Base-by-base conservation (phyloP, 1,140 invertebrate genomes). In the Ephestia elutella region DNA sequence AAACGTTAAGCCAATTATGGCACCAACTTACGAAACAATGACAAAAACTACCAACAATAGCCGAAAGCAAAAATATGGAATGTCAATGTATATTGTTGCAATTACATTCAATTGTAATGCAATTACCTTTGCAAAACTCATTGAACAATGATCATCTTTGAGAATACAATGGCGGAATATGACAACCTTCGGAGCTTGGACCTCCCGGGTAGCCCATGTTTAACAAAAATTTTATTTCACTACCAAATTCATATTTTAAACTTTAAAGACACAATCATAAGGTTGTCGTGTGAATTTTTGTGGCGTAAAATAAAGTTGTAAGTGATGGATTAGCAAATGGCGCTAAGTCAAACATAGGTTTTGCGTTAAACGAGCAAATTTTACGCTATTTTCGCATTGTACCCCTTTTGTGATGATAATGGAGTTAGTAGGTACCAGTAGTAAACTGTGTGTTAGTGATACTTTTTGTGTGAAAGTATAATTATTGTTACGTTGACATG, bases 121-220 rank as follows among this genome's bases (percentile, higher is more conserved):
- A 73, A 76, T 76, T 75, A 73, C 62, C 67, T 56, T 65, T 68
- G 56, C 54, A 48, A 72, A 66, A 64, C 66, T 74, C 71, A 72
- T 25, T 74, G 71, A 77, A 70, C 71, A 70, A 62, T 65, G 66
- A 71, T 65, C 35, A 44, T 19, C 18, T 63, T 65, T 64, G 50
- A 18, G 30, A 10, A 48, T 44, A 44, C 68, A 63, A 72, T 69
- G 68, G 20, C 15, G 17, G 68, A 63, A 74, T 74, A 74, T 77
- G 70, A 74, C 71, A 77, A 69, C 56, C 25, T 70, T 63, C 69
- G 74, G 74, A 53, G 63, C 21, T 57, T 48, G 53, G 71, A 77
- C 74, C 74, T 59, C 71, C 73, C 57, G 30, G 50, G 3, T 25
- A 17, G 21, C 38, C 20, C 18, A 55, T 17, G 9, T 17, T 28